Base-by-base conservation (phyloP, 2,888 invertebrate species). In the Trissoscelio sp. region DNA sequence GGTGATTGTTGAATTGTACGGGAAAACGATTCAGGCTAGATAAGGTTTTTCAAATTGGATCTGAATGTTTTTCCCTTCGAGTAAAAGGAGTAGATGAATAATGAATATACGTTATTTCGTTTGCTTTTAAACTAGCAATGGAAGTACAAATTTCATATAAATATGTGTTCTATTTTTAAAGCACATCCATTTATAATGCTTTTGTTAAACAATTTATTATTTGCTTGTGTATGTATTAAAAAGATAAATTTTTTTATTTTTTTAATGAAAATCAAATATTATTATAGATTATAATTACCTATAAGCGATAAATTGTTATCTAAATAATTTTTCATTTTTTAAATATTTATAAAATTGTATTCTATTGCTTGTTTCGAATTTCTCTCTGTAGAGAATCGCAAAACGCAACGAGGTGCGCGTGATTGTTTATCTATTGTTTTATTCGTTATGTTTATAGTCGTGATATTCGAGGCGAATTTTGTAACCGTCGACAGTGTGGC, bases 401-500 rank as follows among this genome's bases (percentile, higher is more conserved):
- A 39, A 14, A 39, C 14, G 14, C 12, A 39, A 44, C 18, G 44
- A 44, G 24, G 24, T 5, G 24, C 24, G 24, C 24, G 24, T 24
- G 24, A 24, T 24, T 24, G 24, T 24, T 24, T 24, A 34, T 34
- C 34, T 4, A 34, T 34, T 34, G 22, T 16, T 24, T 51, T 7
- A 22, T 37, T 57, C n/a, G n/a, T n/a, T n/a, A 9, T 20, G 7
- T 67, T 67, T 42, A 11, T 39, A 14, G 9, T 24, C 4, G 7
- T 51, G 6, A 51, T 18, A 3, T 7, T 48, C 2, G 16, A 53
- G 24, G 22, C 44, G 34, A 37, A 51, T 53, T 70, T 58, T 18
- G 44, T 55, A 58, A 48, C 22, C 16, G 48, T n/a, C 48, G 58
- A 11, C 60, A 51, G 60, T 60, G 60, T 42, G n/a, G 46, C n/a